A percentile compares a stretch with the other conserved stretches of the same genome.
phyloP scores from a whole-genome alignment of 35 echinoderm and acorn worm genomes.

The Heliocidaris tuberculata region DNA sequence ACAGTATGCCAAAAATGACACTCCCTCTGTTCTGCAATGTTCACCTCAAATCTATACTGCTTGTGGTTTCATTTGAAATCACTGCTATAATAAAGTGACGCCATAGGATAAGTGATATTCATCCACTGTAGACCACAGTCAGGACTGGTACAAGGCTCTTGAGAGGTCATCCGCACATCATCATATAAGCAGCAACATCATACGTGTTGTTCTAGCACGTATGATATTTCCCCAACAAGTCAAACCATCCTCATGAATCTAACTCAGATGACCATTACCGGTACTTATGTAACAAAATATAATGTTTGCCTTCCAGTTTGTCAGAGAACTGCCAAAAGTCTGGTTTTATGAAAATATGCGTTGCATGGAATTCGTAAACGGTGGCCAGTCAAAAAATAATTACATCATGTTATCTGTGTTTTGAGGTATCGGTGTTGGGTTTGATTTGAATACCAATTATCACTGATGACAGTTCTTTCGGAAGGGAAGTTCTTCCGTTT shows the following conservation, averaged over 20 bases:
- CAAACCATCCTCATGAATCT: not conserved
- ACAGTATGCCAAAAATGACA: not conserved
- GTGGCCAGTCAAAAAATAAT: not conserved
- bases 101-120: not conserved
- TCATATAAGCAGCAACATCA: not conserved
- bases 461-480: not conserved
- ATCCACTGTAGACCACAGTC: not conserved
- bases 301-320: not conserved
- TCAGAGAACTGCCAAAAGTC: not conserved
- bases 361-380: not conserved
- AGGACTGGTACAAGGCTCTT: not conserved
- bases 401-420: not conserved
- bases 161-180: not conserved
- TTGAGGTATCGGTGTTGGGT: not conserved
- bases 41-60: not conserved
- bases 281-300: not conserved
- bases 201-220: not conserved
- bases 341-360: not conserved
- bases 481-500: not conserved
- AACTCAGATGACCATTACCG: not conserved
- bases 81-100: not conserved
- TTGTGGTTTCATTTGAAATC: not conserved
- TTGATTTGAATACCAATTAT: not conserved
- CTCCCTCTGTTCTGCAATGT: not conserved
- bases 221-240: not conserved